These are phyloP conservation scores for Cirrhinus mrigala DNA, from an alignment of 2,797 vertebrate species.

Conservation along the genomic window DNA sequence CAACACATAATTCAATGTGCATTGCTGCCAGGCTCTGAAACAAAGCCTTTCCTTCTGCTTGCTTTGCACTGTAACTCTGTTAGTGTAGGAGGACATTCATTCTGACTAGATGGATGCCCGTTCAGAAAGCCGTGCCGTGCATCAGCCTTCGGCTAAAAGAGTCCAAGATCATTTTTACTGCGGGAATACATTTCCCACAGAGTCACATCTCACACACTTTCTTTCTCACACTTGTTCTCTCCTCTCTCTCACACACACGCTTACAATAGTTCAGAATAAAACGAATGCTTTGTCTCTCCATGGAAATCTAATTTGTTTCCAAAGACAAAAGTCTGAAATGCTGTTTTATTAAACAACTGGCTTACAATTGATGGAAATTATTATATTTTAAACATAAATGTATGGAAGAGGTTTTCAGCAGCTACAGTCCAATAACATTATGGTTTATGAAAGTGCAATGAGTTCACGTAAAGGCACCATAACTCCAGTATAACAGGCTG, in stretches of 20 bases:
- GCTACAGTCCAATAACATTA: neutral
- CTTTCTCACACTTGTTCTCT: neutral
- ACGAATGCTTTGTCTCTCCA: neutral
- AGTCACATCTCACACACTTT: slow-evolving; percentile 15
- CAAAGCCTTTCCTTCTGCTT: slow-evolving; percentile 21
- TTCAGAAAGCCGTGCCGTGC: neutral
- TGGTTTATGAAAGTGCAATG: neutral
- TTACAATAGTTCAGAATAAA: neutral
- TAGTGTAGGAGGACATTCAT: slow-evolving; percentile 24
- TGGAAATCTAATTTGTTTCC: neutral
- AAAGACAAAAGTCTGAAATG: neutral
- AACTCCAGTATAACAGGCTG: neutral
- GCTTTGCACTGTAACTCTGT: slow-evolving; percentile 13
- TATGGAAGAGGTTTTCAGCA: neutral
- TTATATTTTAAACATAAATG: neutral
- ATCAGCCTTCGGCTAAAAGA: slow-evolving; percentile 25
- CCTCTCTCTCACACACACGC: neutral
- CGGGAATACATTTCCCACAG: slow-evolving; percentile 31
- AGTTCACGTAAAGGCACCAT: neutral
- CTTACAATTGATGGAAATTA: neutral
- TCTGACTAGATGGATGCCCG: slow-evolving; percentile 30
- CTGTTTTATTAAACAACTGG: neutral
- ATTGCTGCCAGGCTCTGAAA: slow-evolving; percentile 32
- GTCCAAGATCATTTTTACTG: slow-evolving; percentile 29
- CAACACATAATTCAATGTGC: slow-evolving; percentile 21